Evolutionary conservation across 2,113 vertebrate genomes (phyloP).

Genomic region (Mobula hypostoma): DNA sequence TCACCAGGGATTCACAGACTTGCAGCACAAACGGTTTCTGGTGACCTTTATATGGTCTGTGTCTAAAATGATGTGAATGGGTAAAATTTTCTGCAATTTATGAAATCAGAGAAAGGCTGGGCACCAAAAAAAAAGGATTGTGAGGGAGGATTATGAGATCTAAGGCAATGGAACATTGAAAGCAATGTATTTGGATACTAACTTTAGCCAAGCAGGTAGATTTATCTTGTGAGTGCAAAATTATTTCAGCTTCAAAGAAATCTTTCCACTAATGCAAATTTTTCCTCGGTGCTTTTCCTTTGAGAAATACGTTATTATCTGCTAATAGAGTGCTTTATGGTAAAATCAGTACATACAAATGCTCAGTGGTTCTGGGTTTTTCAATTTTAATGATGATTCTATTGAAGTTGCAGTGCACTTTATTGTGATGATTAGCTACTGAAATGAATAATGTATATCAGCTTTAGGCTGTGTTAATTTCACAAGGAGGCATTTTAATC

Average conservation of each 20-base stretch:
- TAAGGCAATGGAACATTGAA: not conserved
- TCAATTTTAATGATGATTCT: not conserved
- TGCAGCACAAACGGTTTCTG: not conserved
- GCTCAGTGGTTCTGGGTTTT: not conserved
- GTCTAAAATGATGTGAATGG: not conserved
- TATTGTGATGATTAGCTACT: slow-evolving; percentile 2
- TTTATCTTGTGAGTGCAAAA: not conserved
- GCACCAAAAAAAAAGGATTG: not conserved
- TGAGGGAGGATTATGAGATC: not conserved
- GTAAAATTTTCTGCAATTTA: not conserved
- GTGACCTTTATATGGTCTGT: not conserved
- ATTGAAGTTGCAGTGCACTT: not conserved
- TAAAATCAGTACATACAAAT: not conserved
- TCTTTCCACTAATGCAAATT: slow-evolving; percentile 2
- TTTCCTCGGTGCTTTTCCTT: not conserved
- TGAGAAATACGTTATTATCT: not conserved
- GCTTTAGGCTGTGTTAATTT: not conserved
- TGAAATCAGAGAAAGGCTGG: slow-evolving; percentile 28
- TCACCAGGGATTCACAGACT: not conserved
- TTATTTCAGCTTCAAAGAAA: slow-evolving; percentile 10
- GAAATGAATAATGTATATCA: slow-evolving; percentile 6
- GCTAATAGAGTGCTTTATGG: no score
- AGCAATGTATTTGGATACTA: not conserved
- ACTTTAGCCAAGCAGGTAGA: not conserved
- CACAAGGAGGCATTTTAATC: not conserved